Evolutionary conservation across 1,140 invertebrate species (phyloP).

Genomic region (Phymastichus coffea): DNA sequence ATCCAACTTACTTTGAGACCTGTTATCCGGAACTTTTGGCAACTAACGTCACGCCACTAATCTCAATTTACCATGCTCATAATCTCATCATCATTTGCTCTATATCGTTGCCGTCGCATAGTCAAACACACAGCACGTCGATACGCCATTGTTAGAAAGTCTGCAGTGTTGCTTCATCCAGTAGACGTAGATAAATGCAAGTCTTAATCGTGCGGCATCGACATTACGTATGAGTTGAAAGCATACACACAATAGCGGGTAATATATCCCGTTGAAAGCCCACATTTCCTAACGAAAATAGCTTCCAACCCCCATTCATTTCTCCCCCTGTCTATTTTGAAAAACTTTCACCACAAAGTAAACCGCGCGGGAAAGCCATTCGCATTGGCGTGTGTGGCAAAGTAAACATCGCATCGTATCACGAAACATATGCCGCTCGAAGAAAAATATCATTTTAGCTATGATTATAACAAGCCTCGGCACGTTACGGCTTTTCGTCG

Average conservation of each 20-base stretch:
- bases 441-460: not conserved
- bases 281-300: not conserved
- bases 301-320: too few species aligned
- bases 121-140: too few species aligned
- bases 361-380: constrained; percentile 18
- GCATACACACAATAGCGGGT: not conserved
- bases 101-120: too few species aligned
- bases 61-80: constrained; percentile 8
- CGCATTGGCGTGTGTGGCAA: not conserved
- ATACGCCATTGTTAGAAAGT: too few species aligned
- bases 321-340: constrained; percentile 15
- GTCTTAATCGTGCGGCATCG: not conserved
- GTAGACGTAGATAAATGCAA: not conserved
- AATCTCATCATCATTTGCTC: constrained; percentile 8
- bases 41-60: not conserved
- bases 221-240: not conserved
- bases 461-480: not conserved
- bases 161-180: too few species aligned
- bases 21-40: constrained; percentile 5
- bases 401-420: not conserved
- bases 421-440: not conserved
- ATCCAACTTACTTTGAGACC: too few species aligned
- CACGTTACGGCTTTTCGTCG: too few species aligned
- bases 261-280: not conserved
- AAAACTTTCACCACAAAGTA: constrained; percentile 14